phyloP scores from a whole-genome alignment of 2,797 vertebrate species.

The Lepilemur septentrionalis region DNA sequence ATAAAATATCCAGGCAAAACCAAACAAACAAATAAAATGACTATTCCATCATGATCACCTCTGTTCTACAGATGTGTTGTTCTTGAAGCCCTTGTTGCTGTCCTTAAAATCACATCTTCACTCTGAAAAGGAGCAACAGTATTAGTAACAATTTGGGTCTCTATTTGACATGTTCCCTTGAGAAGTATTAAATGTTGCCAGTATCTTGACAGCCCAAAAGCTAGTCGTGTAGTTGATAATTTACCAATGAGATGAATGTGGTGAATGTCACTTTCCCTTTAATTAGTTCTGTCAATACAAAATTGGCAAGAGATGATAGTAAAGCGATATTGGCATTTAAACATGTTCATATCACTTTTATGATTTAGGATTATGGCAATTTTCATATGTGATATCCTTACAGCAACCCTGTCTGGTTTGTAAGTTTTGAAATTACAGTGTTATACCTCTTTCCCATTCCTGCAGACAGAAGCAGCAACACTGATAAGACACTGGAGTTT shows the following conservation, averaged over 20 bases:
- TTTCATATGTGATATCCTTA: slow-evolving; percentile 28
- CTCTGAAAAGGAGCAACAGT: neutral
- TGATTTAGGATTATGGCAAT: slow-evolving; percentile 33
- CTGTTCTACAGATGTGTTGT: neutral
- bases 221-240: slow-evolving; percentile 48
- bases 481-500: neutral
- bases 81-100: neutral
- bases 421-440: slow-evolving; percentile 39
- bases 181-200: slow-evolving; percentile 42
- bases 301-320: slow-evolving; percentile 67
- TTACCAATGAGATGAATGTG: slow-evolving; percentile 68
- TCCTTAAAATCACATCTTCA: slow-evolving; percentile 28
- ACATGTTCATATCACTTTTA: slow-evolving; percentile 51
- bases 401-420: slow-evolving; percentile 56
- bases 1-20: neutral
- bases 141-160: slow-evolving; percentile 13
- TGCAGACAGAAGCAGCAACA: slow-evolving; percentile 14
- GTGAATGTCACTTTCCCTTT: slow-evolving; percentile 49
- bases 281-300: slow-evolving; percentile 66
- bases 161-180: slow-evolving; percentile 36
- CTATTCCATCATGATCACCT: neutral
- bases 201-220: slow-evolving; percentile 48
- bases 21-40: slow-evolving; percentile 31
- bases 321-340: slow-evolving; percentile 37
- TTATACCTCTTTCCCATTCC: neutral